phyloP scores from a whole-genome alignment of 2,797 vertebrate species.

The Meriones psammophilus region DNA sequence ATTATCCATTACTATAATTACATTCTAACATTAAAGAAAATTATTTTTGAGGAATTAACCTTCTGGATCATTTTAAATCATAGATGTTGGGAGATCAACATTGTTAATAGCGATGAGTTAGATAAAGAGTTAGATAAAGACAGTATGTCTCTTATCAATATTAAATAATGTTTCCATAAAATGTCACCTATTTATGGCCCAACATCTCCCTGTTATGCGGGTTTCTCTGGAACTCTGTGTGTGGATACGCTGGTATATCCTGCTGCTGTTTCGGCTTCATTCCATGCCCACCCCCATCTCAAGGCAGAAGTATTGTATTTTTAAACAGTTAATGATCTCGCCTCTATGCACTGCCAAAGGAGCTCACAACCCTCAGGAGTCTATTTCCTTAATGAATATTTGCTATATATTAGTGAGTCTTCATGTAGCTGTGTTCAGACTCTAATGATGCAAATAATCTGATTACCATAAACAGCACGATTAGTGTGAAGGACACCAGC shows the following conservation, averaged over 20 bases:
- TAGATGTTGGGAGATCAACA: not conserved
- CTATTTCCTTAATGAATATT: conserved; percentile 63
- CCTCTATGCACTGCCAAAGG: not conserved
- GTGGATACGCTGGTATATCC: not conserved
- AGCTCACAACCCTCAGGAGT: not conserved
- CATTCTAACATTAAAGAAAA: conserved; percentile 33
- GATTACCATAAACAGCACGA: not conserved
- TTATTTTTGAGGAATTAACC: conserved; percentile 29
- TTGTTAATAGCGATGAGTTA: not conserved
- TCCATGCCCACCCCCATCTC: not conserved
- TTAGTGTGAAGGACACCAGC: conserved; percentile 50
- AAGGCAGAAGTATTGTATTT: not conserved
- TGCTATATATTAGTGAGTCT: conserved; percentile 54
- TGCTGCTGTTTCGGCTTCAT: not conserved
- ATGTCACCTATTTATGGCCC: not conserved
- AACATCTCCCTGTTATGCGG: not conserved
- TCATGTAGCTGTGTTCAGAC: not conserved
- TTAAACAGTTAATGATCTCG: not conserved
- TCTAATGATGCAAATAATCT: conserved; percentile 68
- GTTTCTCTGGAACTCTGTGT: not conserved
- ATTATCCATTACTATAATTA: not conserved
- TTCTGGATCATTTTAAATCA: not conserved
- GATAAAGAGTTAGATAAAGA: not conserved
- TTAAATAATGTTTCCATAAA: conserved; percentile 18
- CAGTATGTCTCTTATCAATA: not conserved